Conservation (phyloP, 30 jellyfish, hydroid and myxozoan genomes). For the Chironex yamaguchii region DNA sequence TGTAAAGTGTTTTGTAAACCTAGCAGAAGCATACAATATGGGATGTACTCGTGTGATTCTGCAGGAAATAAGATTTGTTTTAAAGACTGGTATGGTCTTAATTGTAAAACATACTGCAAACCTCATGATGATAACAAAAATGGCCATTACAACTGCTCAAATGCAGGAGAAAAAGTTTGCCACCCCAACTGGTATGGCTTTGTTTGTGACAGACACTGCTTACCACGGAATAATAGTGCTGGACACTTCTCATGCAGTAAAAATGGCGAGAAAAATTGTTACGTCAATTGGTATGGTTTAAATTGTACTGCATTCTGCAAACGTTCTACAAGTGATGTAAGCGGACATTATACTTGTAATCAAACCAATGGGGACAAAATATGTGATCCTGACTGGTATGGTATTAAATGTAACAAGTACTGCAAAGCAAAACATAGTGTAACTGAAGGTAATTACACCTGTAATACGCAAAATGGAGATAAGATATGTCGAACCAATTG, state of each 20-base stretch:
- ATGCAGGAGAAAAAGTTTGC: slow-evolving; percentile 53
- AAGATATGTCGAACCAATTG: slow-evolving; percentile 51
- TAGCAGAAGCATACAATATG: neutral
- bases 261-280: slow-evolving; percentile 33
- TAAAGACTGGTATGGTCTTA: slow-evolving; percentile 60
- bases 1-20: slow-evolving; percentile 53
- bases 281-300: slow-evolving; percentile 30
- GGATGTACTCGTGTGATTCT: slow-evolving; percentile 39
- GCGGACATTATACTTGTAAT: neutral
- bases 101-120: slow-evolving; percentile 51
- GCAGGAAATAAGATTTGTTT: slow-evolving; percentile 41
- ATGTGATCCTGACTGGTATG: slow-evolving; percentile 56
- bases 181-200: slow-evolving; percentile 60
- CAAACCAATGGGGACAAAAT: neutral
- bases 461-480: slow-evolving; percentile 69
- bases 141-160: slow-evolving; percentile 70
- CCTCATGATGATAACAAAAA: slow-evolving; percentile 19
- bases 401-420: slow-evolving; percentile 16
- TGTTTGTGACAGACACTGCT: slow-evolving; percentile 41
- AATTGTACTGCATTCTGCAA: slow-evolving; percentile 66
- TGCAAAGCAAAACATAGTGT: slow-evolving; percentile 46
- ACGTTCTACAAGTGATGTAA: no score
- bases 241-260: slow-evolving; percentile 30
- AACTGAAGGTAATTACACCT: slow-evolving; percentile 4
- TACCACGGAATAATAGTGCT: slow-evolving; percentile 1